Percentiles rank a stretch among this genome's conserved stretches.
Evolutionary conservation across 2,888 invertebrate species (phyloP).

Genomic region (Eristalinus sepulchralis): DNA sequence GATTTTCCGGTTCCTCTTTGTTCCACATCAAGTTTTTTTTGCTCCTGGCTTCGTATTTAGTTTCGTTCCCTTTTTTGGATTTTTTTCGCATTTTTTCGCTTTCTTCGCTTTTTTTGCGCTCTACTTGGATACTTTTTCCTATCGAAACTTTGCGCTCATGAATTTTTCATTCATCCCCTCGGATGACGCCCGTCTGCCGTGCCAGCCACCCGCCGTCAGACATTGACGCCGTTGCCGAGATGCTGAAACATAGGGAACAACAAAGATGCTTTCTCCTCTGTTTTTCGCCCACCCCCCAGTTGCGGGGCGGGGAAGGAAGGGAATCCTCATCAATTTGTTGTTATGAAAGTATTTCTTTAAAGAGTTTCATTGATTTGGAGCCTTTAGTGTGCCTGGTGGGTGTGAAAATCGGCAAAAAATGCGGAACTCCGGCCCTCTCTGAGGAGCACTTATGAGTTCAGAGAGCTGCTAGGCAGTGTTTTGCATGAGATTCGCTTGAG

Average conservation of each 20-base stretch:
- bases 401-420: neutral
- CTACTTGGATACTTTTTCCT: constrained; percentile 21
- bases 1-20: constrained; percentile 55
- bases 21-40: constrained; percentile 30
- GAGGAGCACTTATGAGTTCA: constrained; percentile 33
- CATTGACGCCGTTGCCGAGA: neutral
- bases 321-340: constrained; percentile 66
- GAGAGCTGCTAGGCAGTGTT: neutral
- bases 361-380: constrained; percentile 51
- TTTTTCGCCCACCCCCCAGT: neutral
- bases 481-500: constrained; percentile 1
- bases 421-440: neutral
- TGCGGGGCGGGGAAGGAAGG: neutral
- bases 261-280: constrained; percentile 14
- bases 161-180: constrained; percentile 58
- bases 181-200: neutral
- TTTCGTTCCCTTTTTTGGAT: neutral
- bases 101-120: neutral
- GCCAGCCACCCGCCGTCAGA: neutral
- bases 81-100: neutral
- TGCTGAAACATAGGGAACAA: neutral
- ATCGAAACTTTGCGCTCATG: constrained; percentile 63
- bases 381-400: neutral
- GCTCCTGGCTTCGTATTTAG: neutral
- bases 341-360: constrained; percentile 65